Conservation (phyloP, 2,797 vertebrate genomes). For the Sebastes iracundus region DNA sequence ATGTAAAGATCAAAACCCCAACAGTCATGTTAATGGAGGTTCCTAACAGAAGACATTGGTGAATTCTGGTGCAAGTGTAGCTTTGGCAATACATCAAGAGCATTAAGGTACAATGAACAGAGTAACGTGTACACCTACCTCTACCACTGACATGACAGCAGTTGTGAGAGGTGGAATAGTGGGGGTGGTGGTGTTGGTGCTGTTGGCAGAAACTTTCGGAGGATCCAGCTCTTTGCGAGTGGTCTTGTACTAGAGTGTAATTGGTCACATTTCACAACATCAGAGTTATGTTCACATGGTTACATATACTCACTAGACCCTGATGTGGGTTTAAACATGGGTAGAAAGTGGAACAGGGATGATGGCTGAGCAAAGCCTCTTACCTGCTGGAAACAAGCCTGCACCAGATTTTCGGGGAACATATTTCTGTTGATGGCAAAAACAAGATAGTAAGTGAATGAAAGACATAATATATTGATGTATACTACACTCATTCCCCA, state of each 20-base stretch:
- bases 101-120: background rate
- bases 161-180: constrained; percentile 72
- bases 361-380: constrained; percentile 2
- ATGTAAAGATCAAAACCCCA: background rate
- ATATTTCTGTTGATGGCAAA: constrained; percentile 89
- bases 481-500: background rate
- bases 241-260: constrained; percentile 90
- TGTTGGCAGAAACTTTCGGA: constrained; percentile 50
- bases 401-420: constrained; percentile 98
- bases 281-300: background rate
- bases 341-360: background rate
- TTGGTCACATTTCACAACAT: background rate
- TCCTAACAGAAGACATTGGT: background rate
- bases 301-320: background rate
- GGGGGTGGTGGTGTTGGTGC: constrained; percentile 67
- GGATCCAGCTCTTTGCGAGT: constrained; percentile 87
- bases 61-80: background rate
- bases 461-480: background rate
- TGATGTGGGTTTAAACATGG: accelerated
- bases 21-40: background rate
- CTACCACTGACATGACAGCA: constrained; percentile 68
- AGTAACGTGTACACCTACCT: constrained; percentile 72
- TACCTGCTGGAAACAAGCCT: constrained; percentile 99
- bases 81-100: background rate
- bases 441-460: background rate